Conservation (phyloP, 2,113 vertebrate genomes). For the Podiceps cristatus region DNA sequence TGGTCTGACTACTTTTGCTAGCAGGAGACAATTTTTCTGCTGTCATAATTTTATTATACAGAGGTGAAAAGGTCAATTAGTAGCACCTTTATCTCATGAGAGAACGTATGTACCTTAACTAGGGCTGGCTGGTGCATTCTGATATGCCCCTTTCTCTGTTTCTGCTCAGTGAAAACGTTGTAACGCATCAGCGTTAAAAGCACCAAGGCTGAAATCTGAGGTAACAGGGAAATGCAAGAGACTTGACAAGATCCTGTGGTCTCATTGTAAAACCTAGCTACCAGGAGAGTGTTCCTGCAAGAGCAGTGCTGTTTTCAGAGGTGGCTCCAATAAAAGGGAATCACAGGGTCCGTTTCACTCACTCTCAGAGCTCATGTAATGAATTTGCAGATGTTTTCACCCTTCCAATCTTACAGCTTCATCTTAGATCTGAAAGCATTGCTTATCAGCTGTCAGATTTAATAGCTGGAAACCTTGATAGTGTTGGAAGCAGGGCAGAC, state of each 20-base stretch:
- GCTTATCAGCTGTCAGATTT: neutral
- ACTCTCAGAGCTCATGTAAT: neutral
- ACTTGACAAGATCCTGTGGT: neutral
- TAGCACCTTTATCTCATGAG: constrained; percentile 9
- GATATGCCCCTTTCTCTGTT: neutral
- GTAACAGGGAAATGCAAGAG: neutral
- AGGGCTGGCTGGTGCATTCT: neutral
- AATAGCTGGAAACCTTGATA: neutral
- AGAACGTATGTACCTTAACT: neutral
- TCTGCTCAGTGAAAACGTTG: neutral
- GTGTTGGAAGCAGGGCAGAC: neutral
- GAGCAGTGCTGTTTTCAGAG: neutral
- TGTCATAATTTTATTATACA: constrained; percentile 24
- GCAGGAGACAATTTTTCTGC: constrained; percentile 26
- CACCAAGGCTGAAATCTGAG: neutral
- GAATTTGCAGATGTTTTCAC: neutral
- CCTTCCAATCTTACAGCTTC: neutral
- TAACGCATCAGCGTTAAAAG: neutral
- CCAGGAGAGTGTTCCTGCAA: neutral
- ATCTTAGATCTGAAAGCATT: neutral
- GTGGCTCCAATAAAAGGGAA: neutral
- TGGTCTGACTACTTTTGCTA: neutral
- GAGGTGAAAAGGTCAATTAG: constrained; percentile 34
- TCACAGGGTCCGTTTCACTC: neutral
- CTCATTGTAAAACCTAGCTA: neutral